A percentile compares a stretch with the other conserved stretches of the same genome.
Conservation (phyloP, 2,113 vertebrate species). For the Empidonax alnorum region DNA sequence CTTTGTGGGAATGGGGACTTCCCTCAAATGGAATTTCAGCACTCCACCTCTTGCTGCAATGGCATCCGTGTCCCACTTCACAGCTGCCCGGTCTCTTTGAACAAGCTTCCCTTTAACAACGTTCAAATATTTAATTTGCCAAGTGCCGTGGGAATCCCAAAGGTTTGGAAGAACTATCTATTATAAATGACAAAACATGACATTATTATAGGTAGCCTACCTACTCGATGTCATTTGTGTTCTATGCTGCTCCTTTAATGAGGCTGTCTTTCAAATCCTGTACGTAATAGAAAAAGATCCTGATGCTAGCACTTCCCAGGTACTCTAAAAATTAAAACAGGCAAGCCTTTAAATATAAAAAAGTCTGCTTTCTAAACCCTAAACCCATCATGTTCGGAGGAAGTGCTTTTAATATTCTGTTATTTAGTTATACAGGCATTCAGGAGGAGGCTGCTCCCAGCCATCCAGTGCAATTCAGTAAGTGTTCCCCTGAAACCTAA, state of each 20-base stretch:
- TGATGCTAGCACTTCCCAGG: slow-evolving; percentile 42
- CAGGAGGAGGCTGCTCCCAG: slow-evolving; percentile 22
- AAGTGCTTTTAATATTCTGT: slow-evolving; percentile 59
- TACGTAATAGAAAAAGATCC: slow-evolving; percentile 15
- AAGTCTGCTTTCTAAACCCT: slow-evolving; percentile 9
- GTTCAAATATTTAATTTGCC: slow-evolving; percentile 46
- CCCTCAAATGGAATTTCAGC: not conserved
- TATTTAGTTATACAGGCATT: slow-evolving; percentile 43
- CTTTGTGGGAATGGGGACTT: not conserved
- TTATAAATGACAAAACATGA: slow-evolving; percentile 58
- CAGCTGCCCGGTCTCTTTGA: not conserved
- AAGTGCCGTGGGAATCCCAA: slow-evolving; percentile 45
- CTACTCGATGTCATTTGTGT: slow-evolving; percentile 44
- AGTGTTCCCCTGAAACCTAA: slow-evolving; percentile 58
- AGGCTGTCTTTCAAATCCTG: slow-evolving; percentile 41
- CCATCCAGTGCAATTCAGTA: not conserved
- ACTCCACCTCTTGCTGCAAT: not conserved
- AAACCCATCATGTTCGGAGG: not conserved
- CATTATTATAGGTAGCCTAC: slow-evolving; percentile 62
- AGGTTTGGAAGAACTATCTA: slow-evolving; percentile 56
- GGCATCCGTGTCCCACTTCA: not conserved
- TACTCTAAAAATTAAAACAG: slow-evolving; percentile 60
- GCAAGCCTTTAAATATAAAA: slow-evolving; percentile 19
- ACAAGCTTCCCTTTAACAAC: slow-evolving; percentile 6
- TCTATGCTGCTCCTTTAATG: slow-evolving; percentile 37